These are phyloP conservation scores for Peromyscus attwateri DNA, from an alignment of 2,797 vertebrate genomes.

Conservation along the genomic window DNA sequence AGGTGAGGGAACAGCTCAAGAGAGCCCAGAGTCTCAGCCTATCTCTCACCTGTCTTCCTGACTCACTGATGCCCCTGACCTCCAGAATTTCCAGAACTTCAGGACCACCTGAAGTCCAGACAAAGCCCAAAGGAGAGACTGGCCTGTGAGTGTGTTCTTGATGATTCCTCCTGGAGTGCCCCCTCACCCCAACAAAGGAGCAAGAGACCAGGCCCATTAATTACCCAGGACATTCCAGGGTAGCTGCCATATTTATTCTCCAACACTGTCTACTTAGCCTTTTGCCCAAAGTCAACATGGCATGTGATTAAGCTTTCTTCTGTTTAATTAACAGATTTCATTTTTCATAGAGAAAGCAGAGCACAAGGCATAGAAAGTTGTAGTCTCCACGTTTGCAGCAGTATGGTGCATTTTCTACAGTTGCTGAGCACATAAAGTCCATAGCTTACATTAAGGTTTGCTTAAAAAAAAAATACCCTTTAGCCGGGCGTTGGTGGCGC, in stretches of 20 bases:
- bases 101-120: neutral
- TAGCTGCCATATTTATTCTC: neutral
- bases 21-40: neutral
- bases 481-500: no score
- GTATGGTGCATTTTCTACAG: neutral
- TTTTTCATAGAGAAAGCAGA: constrained; percentile 32
- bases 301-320: neutral
- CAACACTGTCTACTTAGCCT: neutral
- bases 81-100: constrained; percentile 26
- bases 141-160: neutral
- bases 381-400: neutral
- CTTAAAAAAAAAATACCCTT: neutral
- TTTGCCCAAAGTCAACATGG: neutral
- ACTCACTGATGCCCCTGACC: neutral
- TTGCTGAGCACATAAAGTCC: neutral
- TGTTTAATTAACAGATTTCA: neutral
- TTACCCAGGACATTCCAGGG: neutral
- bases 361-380: neutral
- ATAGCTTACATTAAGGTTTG: neutral
- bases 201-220: neutral
- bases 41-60: neutral
- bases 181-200: neutral
- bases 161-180: neutral
- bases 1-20: neutral
- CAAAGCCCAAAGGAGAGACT: neutral